Evolutionary conservation across 2,797 vertebrate species (phyloP), one percentile per base, ranked within the genome.

Genomic region (Choloepus didactylus): DNA sequence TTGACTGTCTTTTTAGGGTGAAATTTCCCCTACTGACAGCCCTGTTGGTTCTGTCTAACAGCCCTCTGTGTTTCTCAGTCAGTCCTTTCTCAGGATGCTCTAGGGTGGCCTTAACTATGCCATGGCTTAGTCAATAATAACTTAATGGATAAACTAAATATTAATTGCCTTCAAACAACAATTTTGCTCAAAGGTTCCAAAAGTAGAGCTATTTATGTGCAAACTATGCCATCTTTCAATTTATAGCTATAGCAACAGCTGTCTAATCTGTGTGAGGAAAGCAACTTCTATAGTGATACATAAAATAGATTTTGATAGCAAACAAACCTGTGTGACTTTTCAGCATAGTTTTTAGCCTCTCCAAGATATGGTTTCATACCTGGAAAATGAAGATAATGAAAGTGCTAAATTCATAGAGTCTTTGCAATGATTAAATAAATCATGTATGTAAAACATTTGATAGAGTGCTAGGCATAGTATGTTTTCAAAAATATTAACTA

Each of bases 401-500:
- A 66, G 23, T 27, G n/a, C 3, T 89, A 56, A 91, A 77, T 73
- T 49, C 25, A 38, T n/a, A 60, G 3, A 3, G 4, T 35, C 23
- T 86, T 96, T 94, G 27, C 67, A 46, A 15, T 38, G 1, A 87
- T 87, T 79, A 93, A 9, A 83, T 51, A 82, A 62, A 73, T 46
- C 6, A 44, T 35, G 10, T 72, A 18, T 56, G 8, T 73, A 76
- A 91, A 81, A 8, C 3, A 23, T 87, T 92, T 44, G 6, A 35
- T 64, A 70, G 9, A 83, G 6, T 90, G 67, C 11, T 56, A 44
- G 67, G 46, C 38, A 67, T 16, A 64, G 18, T 54, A 49, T 62
- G 35, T 92, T 31, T 44, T 93, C 16, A 72, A 69, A 91, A 77
- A 83, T 64, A 6, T 73, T 5, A 86, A 35, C 62, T 72, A 49